phyloP scores from a whole-genome alignment of 2,888 invertebrate genomes.

The Mesoligia furuncula region DNA sequence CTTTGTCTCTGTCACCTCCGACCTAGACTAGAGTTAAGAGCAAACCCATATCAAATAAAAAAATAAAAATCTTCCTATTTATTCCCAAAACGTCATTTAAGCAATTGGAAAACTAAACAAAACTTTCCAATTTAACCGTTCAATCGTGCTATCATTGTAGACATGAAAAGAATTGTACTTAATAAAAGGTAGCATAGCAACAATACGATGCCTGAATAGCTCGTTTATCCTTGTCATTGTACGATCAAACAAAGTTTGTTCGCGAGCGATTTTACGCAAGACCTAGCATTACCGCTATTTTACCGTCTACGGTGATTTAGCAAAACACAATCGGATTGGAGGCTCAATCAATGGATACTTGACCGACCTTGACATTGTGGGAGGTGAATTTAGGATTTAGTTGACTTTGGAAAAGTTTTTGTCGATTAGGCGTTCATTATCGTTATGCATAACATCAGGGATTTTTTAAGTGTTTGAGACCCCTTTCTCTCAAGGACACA shows the following conservation, averaged over 20 bases:
- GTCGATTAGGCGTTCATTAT: neutral
- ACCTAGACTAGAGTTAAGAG: too few species aligned
- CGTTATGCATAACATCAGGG: neutral
- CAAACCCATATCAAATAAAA: too few species aligned
- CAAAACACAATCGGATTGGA: conserved; percentile 66
- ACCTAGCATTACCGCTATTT: conserved; percentile 57
- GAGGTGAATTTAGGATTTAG: conserved; percentile 8
- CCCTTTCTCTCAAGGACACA: neutral
- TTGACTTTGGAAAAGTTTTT: conserved; percentile 23
- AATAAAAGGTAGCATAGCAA: conserved; percentile 39
- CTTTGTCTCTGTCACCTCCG: too few species aligned
- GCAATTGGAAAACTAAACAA: neutral
- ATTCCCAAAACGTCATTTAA: conserved; percentile 5
- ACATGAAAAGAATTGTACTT: conserved; percentile 29
- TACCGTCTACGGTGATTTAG: conserved; percentile 64
- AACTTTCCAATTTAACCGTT: neutral
- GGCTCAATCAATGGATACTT: conserved; percentile 49
- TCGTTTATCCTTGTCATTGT: conserved; percentile 69
- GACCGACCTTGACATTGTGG: conserved; percentile 53
- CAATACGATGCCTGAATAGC: conserved; percentile 48
- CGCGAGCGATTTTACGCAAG: conserved; percentile 66
- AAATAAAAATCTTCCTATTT: neutral
- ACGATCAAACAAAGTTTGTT: conserved; percentile 63
- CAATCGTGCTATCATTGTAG: conserved; percentile 15
- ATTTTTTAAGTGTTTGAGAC: neutral